phyloP scores from a whole-genome alignment of 1,140 invertebrate genomes.

The Melanaphis sacchari region DNA sequence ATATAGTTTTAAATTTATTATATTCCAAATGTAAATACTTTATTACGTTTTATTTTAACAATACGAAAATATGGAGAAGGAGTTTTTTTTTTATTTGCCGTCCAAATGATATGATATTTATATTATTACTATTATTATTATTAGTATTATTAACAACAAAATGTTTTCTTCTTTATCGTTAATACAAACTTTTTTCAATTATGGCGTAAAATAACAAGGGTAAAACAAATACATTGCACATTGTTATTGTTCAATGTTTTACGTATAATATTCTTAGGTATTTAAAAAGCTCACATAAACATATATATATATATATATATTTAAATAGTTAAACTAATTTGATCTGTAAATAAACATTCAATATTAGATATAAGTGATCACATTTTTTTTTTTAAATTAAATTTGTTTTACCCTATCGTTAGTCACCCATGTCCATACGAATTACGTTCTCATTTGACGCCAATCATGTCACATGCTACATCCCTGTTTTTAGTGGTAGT shows the following conservation, averaged over 20 bases:
- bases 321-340: not conserved
- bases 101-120: constrained; percentile 31
- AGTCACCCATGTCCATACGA: not conserved
- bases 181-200: not conserved
- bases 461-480: not conserved
- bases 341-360: not conserved
- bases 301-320: not conserved
- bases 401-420: not conserved
- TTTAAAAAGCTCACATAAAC: constrained; percentile 22
- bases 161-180: not conserved
- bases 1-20: constrained; percentile 34
- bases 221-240: constrained; percentile 29
- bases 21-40: constrained; percentile 24
- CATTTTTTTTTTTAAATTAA: not conserved
- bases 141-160: not conserved
- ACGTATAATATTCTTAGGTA: not conserved
- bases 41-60: constrained; percentile 13
- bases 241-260: constrained; percentile 45
- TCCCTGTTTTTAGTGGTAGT: not conserved
- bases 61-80: constrained; percentile 28
- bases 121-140: constrained; percentile 1
- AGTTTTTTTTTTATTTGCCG: constrained; percentile 44
- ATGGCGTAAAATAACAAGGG: constrained; percentile 13
- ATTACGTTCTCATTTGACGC: not conserved
- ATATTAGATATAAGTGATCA: constrained; percentile 4